Percentiles rank a stretch among this genome's conserved stretches.
Evolutionary conservation across 2,113 vertebrate species (phyloP).

Genomic region (Poeciliopsis retropinna): DNA sequence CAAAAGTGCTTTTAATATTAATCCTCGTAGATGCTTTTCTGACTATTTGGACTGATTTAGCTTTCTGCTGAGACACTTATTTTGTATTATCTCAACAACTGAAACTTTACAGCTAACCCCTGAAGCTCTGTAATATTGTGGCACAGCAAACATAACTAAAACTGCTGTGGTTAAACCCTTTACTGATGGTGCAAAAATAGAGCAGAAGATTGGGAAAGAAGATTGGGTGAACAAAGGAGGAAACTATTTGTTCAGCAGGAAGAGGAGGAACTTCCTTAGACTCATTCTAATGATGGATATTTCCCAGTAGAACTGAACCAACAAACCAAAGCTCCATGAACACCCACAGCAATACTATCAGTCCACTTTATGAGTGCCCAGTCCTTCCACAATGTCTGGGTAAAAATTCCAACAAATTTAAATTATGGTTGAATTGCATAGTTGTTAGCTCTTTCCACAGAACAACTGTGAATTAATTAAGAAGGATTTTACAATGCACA

Average conservation of each 20-base stretch:
- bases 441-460: no score
- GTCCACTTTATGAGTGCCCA: no score
- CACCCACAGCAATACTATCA: no score
- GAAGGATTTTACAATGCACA: no score
- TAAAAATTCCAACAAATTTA: no score
- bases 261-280: not conserved
- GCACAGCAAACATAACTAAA: not conserved
- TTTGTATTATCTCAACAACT: constrained; percentile 8
- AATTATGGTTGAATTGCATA: no score
- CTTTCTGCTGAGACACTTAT: not conserved
- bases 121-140: not conserved
- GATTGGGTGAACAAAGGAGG: not conserved
- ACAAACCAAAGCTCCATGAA: not conserved
- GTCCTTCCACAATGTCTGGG: no score
- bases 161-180: constrained; percentile 3
- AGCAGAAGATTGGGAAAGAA: not conserved
- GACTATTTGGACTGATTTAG: not conserved
- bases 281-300: not conserved
- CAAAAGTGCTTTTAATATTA: no score
- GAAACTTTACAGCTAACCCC: not conserved
- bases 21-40: not conserved
- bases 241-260: no score
- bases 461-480: no score
- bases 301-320: not conserved
- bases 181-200: constrained; percentile 11